A percentile compares a stretch with the other conserved stretches of the same genome.
Conservation (phyloP, 64 coral and sea anemone genomes). For the Pocillopora verrucosa region DNA sequence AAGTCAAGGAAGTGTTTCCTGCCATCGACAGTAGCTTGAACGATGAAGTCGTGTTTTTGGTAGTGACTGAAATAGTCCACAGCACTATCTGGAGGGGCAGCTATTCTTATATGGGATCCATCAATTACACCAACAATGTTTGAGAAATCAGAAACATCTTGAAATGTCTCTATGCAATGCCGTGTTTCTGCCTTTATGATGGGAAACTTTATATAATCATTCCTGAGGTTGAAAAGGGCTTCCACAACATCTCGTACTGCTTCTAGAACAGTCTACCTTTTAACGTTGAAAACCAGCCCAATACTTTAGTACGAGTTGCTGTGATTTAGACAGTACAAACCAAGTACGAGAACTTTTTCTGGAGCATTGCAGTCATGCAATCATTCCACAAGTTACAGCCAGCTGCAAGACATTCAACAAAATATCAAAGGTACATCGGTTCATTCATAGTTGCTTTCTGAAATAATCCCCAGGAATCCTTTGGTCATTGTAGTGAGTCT, state of each 20-base stretch:
- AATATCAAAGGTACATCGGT: conserved; percentile 23
- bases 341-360: conserved; percentile 40
- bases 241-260: conserved; percentile 34
- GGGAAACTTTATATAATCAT: not conserved
- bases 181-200: too few species aligned
- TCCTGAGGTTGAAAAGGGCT: conserved; percentile 36
- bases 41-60: not conserved
- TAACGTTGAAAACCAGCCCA: not conserved
- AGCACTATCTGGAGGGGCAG: too few species aligned
- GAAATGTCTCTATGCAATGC: too few species aligned
- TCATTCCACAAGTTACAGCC: conserved; percentile 9
- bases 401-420: conserved; percentile 30
- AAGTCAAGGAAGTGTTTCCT: conserved; percentile 25
- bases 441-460: conserved; percentile 28
- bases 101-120: too few species aligned
- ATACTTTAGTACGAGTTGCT: too few species aligned
- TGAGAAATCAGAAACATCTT: too few species aligned
- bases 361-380: conserved; percentile 26
- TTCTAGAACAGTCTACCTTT: conserved; percentile 23
- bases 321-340: not conserved
- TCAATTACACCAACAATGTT: too few species aligned
- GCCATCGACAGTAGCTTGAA: not conserved
- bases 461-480: conserved; percentile 17
- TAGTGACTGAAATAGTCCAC: conserved; percentile 19
- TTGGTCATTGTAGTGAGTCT: not conserved